These are phyloP conservation scores for Drosophila baimaii DNA, from an alignment of 1,140 invertebrate species.

Conservation along the genomic window DNA sequence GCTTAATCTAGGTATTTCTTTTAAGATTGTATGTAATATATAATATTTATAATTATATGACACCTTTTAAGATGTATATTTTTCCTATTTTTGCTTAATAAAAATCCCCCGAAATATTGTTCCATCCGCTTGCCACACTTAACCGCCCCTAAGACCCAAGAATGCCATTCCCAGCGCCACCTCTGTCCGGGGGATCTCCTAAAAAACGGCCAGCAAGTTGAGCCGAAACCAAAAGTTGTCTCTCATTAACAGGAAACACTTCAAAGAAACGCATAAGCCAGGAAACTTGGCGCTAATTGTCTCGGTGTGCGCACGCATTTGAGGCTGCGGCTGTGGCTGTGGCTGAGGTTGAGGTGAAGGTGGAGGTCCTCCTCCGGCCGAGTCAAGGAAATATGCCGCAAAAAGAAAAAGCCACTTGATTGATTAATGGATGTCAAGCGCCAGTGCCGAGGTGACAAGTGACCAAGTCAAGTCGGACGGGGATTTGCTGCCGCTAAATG, in stretches of 20 bases:
- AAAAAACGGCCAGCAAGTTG: constrained; percentile 34
- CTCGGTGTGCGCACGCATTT: constrained; percentile 21
- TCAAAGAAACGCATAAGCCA: constrained; percentile 39
- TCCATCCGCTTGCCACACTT: neutral
- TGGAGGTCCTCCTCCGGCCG: constrained; percentile 12
- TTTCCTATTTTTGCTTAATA: too few species aligned
- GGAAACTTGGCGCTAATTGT: constrained; percentile 66
- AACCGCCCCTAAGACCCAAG: neutral
- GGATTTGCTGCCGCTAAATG: constrained; percentile 66
- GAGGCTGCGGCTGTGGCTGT: too few species aligned
- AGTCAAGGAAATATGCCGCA: constrained; percentile 38
- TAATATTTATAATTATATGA: too few species aligned
- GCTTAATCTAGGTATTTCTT: too few species aligned
- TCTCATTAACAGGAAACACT: constrained; percentile 67
- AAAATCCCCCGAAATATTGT: too few species aligned
- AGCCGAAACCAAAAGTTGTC: constrained; percentile 25
- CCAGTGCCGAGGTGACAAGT: constrained; percentile 70
- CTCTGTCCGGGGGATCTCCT: neutral
- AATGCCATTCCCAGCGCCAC: neutral
- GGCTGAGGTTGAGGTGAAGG: too few species aligned
- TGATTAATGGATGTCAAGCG: constrained; percentile 76
- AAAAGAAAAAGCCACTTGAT: constrained; percentile 55
- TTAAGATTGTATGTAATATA: too few species aligned
- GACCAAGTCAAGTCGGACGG: constrained; percentile 60
- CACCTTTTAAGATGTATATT: too few species aligned